These are phyloP conservation scores for Macrophya alboannulata DNA, from an alignment of 2,888 invertebrate species.

Conservation along the genomic window DNA sequence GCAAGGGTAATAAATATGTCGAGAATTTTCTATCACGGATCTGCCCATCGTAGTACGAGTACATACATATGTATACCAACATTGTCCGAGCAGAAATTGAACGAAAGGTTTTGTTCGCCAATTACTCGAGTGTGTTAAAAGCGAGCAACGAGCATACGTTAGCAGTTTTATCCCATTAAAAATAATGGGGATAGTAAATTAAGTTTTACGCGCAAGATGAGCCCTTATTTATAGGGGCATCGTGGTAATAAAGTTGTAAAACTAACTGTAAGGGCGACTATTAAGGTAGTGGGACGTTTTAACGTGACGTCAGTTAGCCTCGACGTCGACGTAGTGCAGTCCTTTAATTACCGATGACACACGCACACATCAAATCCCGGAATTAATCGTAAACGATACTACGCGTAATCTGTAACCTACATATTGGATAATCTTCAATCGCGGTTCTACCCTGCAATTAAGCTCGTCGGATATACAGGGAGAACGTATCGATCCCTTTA, in stretches of 20 bases:
- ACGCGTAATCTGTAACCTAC: not conserved
- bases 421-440: not conserved
- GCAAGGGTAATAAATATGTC: not conserved
- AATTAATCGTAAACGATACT: not conserved
- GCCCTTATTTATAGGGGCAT: conserved; percentile 25
- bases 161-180: conserved; percentile 25
- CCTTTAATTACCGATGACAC: conserved; percentile 16
- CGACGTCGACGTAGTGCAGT: conserved; percentile 1
- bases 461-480: not conserved
- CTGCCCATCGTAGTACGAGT: not conserved
- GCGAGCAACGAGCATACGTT: conserved; percentile 3
- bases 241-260: conserved; percentile 18
- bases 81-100: not conserved
- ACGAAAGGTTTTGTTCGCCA: not conserved
- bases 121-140: not conserved
- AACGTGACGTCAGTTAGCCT: not conserved
- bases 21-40: not conserved
- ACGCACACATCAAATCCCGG: not conserved
- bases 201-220: conserved; percentile 30
- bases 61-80: no score
- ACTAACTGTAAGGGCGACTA: conserved; percentile 30
- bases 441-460: not conserved
- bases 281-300: conserved; percentile 6
- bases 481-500: not conserved
- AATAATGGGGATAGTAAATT: conserved; percentile 41